Base-by-base conservation (phyloP, 2,888 invertebrate genomes). In the Drosophila mayaguana region DNA sequence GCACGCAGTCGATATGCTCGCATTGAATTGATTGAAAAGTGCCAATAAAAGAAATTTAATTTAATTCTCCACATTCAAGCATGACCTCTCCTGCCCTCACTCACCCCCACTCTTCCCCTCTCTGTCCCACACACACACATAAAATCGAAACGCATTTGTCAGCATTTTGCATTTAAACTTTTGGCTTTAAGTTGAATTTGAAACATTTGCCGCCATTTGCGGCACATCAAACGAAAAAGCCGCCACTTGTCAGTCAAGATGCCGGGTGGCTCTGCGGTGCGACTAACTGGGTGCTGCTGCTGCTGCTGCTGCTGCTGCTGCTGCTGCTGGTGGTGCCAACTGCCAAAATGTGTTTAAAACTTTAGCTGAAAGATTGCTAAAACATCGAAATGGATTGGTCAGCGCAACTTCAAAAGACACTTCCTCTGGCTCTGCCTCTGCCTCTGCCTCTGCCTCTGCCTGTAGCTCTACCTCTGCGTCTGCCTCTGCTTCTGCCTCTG, bases 11-110 rank as follows among this genome's bases (percentile, higher is more conserved):
- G 8, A 65, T 42, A 55, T 36, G 55, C 51, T 43, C 61, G 22
- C 28, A n/a, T 48, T 45, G 59, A 32, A 25, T 46, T 18, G 51
- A 11, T 32, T 48, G 48, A 73, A 76, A 72, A 72, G 66, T 81
- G 80, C 80, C 83, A 88, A 88, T 88, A 84, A 80, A 70, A 70
- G 73, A 83, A 84, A 84, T 88, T 84, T 83, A 80, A 84, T 84
- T 84, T 86, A 80, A 86, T 88, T 88, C 70, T 55, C 78, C 82
- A 82, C 72, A 82, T 65, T 82, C 68, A 74, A 63, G 62, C 72
- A 57, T 56, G 67, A 54, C 48, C 51, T 40, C 50, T 48, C 50
- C 55, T 40, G 32, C 54, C 42, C 43, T 38, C 28, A 11, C 25
- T n/a, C 48, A 0, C 45, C 2, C 34, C 40, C 4, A 9, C 40